These are phyloP conservation scores for Poicephalus meyeri DNA, from an alignment of 2,113 vertebrate species.

Conservation along the genomic window DNA sequence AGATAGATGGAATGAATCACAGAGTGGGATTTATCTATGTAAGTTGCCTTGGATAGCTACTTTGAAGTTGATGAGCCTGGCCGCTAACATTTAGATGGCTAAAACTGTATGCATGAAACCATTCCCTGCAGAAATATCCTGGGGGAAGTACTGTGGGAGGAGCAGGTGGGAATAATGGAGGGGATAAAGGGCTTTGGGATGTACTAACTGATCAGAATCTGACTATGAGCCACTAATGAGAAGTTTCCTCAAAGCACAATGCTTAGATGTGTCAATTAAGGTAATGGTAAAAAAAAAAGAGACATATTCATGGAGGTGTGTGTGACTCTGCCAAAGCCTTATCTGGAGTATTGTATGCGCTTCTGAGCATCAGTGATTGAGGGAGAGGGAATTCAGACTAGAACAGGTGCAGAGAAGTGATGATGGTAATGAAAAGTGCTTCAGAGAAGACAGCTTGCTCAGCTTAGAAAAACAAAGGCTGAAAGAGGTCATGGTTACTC, in stretches of 20 bases:
- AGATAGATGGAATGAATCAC: background rate
- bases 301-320: background rate
- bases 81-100: background rate
- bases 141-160: background rate
- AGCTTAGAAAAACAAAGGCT: background rate
- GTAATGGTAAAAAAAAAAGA: background rate
- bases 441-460: background rate
- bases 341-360: background rate
- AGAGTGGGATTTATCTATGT: background rate
- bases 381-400: background rate
- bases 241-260: background rate
- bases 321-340: slow-evolving; percentile 14
- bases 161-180: background rate
- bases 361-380: background rate
- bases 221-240: background rate
- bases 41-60: background rate
- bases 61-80: background rate
- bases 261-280: background rate
- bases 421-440: background rate
- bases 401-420: slow-evolving; percentile 27
- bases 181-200: background rate
- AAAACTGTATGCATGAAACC: background rate
- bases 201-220: background rate
- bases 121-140: background rate
- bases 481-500: background rate